Evolutionary conservation across 2,888 invertebrate species (phyloP).

Genomic region (Penaeus monodon): DNA sequence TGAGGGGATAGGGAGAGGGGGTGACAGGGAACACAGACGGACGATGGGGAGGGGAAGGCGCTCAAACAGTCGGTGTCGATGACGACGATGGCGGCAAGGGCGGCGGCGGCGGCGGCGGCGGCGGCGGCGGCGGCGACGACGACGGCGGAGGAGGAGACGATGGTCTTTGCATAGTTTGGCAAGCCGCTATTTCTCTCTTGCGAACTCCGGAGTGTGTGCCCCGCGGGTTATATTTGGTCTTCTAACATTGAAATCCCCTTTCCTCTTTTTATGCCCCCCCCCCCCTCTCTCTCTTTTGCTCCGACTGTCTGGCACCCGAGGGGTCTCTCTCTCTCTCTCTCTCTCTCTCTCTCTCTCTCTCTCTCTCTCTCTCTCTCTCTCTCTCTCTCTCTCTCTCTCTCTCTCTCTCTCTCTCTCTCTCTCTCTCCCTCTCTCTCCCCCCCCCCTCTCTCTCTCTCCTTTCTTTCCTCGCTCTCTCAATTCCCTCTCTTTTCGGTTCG

Average conservation of each 20-base stretch:
- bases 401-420: background rate
- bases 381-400: background rate
- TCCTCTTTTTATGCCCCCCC: constrained; percentile 17
- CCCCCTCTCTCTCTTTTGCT: background rate
- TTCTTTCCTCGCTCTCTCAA: too few relatives aligned
- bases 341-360: constrained; percentile 1
- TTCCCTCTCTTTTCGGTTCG: background rate
- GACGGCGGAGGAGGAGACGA: too few relatives aligned
- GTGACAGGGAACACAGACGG: too few relatives aligned
- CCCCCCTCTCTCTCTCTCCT: background rate
- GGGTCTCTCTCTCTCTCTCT: background rate
- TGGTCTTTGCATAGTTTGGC: too few relatives aligned
- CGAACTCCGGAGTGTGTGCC: background rate
- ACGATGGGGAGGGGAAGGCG: too few relatives aligned
- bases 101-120: too few relatives aligned
- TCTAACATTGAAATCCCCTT: constrained; percentile 40
- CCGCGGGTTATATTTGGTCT: constrained; percentile 33
- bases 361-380: background rate
- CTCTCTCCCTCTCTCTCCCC: background rate
- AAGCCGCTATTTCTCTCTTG: too few relatives aligned
- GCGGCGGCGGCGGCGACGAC: too few relatives aligned
- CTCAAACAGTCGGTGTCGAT: too few relatives aligned
- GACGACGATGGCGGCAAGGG: too few relatives aligned
- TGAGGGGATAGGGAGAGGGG: too few relatives aligned
- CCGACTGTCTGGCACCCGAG: background rate